Conservation (phyloP, 2,888 invertebrate genomes). For the Plutella xylostella region DNA sequence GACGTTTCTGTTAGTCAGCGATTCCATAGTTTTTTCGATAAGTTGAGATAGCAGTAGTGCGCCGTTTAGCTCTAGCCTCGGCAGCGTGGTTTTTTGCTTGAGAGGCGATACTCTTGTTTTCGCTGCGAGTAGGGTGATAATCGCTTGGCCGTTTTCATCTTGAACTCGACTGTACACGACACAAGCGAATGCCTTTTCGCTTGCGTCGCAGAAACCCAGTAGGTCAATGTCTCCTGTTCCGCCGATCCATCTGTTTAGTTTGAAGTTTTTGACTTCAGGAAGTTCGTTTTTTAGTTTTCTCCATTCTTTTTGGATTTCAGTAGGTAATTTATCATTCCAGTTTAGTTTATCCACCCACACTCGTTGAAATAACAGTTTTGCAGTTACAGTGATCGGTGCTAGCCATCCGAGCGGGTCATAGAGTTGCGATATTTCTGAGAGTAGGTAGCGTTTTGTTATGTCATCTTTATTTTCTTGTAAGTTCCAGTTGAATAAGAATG, state of each 20-base stretch:
- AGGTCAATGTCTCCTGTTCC: not conserved
- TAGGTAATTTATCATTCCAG: not conserved
- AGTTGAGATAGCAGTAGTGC: not conserved
- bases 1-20: not conserved
- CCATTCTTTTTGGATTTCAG: not conserved
- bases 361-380: not conserved
- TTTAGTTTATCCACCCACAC: not conserved
- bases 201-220: not conserved
- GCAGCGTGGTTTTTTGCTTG: not conserved
- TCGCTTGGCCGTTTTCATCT: not conserved
- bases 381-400: not conserved
- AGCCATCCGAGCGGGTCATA: not conserved
- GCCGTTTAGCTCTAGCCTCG: not conserved
- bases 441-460: conserved; percentile 13
- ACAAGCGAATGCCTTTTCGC: not conserved
- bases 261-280: not conserved
- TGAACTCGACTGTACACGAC: not conserved
- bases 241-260: not conserved
- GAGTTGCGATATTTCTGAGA: conserved; percentile 8
- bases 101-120: not conserved
- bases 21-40: not conserved
- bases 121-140: not conserved
- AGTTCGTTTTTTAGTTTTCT: not conserved
- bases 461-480: not conserved
- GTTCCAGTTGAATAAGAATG: conserved; percentile 13